Evolutionary conservation across 2,113 vertebrate genomes (phyloP).

Genomic region (Cygnus atratus): DNA sequence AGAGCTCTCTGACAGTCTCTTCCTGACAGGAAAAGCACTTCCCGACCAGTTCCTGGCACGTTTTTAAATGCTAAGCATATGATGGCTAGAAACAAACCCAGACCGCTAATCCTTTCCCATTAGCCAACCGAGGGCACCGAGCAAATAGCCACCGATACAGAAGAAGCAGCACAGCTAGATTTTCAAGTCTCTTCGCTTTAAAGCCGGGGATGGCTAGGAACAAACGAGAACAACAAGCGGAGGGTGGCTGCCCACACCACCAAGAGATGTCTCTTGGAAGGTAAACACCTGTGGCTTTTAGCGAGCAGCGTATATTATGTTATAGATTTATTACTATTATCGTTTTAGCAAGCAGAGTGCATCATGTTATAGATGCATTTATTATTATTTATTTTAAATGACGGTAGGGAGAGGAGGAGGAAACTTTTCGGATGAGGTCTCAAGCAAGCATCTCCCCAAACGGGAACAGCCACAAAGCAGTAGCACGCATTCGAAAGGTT

Average conservation of each 20-base stretch:
- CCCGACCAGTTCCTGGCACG: background rate
- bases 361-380: background rate
- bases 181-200: background rate
- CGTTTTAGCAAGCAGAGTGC: background rate
- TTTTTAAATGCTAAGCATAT: background rate
- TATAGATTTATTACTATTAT: background rate
- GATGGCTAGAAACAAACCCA: background rate
- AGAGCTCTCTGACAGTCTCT: background rate
- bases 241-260: rapidly evolving
- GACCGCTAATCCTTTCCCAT: background rate
- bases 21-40: background rate
- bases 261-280: background rate
- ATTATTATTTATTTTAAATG: background rate
- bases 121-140: background rate
- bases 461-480: background rate
- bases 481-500: background rate
- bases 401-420: background rate
- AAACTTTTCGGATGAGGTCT: background rate
- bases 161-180: background rate
- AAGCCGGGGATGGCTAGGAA: background rate
- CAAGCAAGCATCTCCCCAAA: background rate
- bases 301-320: background rate
- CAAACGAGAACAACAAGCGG: background rate
- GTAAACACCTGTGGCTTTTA: background rate
- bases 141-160: rapidly evolving